Conservation (phyloP, 2,888 invertebrate genomes). For the Drosophila fungiperda region DNA sequence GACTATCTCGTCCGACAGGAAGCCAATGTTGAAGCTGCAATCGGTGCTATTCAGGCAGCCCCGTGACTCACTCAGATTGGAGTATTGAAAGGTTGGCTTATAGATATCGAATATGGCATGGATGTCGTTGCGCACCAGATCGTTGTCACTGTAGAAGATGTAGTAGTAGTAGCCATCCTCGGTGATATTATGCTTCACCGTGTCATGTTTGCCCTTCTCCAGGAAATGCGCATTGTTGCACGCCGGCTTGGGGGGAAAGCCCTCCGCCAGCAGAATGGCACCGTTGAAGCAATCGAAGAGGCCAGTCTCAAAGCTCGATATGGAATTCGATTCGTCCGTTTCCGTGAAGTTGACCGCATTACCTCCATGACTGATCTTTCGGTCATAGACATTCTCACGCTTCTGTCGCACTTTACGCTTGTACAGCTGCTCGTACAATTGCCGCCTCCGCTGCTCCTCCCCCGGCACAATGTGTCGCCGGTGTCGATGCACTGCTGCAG, state of each 20-base stretch:
- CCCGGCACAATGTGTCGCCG: conserved; percentile 1
- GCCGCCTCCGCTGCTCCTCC: conserved; percentile 59
- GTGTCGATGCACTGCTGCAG: conserved; percentile 5
- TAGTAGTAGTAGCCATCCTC: conserved; percentile 95
- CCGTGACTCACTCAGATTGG: conserved; percentile 85
- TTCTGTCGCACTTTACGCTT: conserved; percentile 80
- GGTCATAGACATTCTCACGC: conserved; percentile 87
- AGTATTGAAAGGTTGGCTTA: conserved; percentile 93
- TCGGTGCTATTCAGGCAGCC: conserved; percentile 91
- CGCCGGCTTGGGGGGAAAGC: conserved; percentile 89
- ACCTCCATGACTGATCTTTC: conserved; percentile 91
- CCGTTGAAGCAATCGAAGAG: conserved; percentile 91
- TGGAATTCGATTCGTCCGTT: conserved; percentile 88
- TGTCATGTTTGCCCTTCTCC: conserved; percentile 88
- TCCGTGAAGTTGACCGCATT: conserved; percentile 87
- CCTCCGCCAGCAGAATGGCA: conserved; percentile 90
- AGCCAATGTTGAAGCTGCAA: conserved; percentile 90
- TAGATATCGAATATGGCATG: conserved; percentile 94
- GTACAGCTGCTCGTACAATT: conserved; percentile 80
- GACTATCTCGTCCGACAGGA: conserved; percentile 91
- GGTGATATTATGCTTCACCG: conserved; percentile 90
- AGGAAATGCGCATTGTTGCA: conserved; percentile 90
- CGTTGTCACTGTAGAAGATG: conserved; percentile 95
- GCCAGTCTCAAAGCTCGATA: conserved; percentile 93
- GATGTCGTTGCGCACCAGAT: conserved; percentile 91